These are phyloP conservation scores for Notolabrus celidotus DNA, from an alignment of 2,797 vertebrate species.

Conservation along the genomic window DNA sequence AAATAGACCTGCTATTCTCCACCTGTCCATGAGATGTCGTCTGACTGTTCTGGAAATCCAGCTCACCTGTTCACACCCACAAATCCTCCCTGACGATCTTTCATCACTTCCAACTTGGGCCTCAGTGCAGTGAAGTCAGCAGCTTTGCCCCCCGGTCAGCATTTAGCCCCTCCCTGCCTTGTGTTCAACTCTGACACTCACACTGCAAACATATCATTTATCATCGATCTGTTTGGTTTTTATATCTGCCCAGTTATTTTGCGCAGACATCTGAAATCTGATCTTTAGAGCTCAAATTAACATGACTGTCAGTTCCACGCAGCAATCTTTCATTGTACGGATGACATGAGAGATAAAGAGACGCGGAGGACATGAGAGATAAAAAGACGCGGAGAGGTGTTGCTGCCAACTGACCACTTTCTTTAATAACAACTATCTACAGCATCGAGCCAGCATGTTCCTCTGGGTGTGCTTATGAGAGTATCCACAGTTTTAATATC, in stretches of 20 bases:
- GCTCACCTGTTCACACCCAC: too few relatives aligned
- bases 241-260: not conserved
- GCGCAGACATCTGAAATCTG: constrained; percentile 11
- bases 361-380: not conserved
- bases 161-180: not conserved
- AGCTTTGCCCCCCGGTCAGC: too few relatives aligned
- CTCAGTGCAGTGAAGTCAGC: too few relatives aligned
- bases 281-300: constrained; percentile 6
- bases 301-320: not conserved
- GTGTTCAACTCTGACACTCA: not conserved
- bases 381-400: constrained; percentile 2
- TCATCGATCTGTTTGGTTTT: not conserved
- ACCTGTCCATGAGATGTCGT: not conserved
- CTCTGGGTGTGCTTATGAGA: constrained; percentile 51
- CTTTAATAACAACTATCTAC: constrained; percentile 39
- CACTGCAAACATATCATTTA: not conserved
- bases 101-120: too few relatives aligned
- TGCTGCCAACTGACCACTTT: constrained; percentile 24
- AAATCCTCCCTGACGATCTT: too few relatives aligned
- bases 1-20: not conserved
- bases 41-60: not conserved
- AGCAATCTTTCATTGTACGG: not conserved
- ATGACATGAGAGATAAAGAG: not conserved
- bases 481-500: constrained; percentile 60
- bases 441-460: constrained; percentile 14